Percentiles rank a stretch among this genome's conserved stretches.
These are phyloP conservation scores for Heliopora coerulea DNA, from an alignment of 92 coral and sea anemone species.

Conservation along the genomic window DNA sequence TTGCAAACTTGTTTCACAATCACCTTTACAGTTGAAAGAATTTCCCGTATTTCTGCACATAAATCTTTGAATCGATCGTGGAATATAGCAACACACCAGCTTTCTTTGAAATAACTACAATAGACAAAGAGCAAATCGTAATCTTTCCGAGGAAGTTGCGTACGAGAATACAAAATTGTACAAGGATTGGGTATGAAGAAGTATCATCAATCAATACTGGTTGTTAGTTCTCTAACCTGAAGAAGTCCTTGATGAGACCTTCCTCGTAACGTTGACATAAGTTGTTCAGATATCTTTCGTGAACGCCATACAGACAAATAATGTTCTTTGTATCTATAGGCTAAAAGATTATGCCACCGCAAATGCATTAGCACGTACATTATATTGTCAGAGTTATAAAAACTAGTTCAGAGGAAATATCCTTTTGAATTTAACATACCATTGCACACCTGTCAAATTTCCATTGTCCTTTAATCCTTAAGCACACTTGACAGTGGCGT, in stretches of 20 bases:
- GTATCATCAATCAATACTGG: too few relatives aligned
- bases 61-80: conserved; percentile 98
- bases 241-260: conserved; percentile 81
- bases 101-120: conserved; percentile 90
- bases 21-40: conserved; percentile 84
- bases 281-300: conserved; percentile 89
- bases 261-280: conserved; percentile 83
- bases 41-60: conserved; percentile 87
- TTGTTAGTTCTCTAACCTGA: conserved; percentile 69
- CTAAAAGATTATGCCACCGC: too few relatives aligned
- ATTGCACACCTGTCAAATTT: too few relatives aligned
- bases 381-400: not conserved
- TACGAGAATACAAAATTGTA: too few relatives aligned
- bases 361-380: too few relatives aligned
- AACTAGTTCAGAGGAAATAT: too few relatives aligned
- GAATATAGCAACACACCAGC: conserved; percentile 95
- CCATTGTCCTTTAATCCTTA: too few relatives aligned
- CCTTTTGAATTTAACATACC: too few relatives aligned
- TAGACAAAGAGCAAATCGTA: too few relatives aligned
- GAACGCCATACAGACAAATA: conserved; percentile 84
- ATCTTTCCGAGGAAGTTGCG: too few relatives aligned
- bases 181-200: too few relatives aligned
- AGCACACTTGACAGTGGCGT: too few relatives aligned
- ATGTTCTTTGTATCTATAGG: conserved; percentile 78
- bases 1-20: conserved; percentile 15